These are phyloP conservation scores for Dolichotis patagonum DNA, from an alignment of 2,113 vertebrate genomes.

Conservation along the genomic window DNA sequence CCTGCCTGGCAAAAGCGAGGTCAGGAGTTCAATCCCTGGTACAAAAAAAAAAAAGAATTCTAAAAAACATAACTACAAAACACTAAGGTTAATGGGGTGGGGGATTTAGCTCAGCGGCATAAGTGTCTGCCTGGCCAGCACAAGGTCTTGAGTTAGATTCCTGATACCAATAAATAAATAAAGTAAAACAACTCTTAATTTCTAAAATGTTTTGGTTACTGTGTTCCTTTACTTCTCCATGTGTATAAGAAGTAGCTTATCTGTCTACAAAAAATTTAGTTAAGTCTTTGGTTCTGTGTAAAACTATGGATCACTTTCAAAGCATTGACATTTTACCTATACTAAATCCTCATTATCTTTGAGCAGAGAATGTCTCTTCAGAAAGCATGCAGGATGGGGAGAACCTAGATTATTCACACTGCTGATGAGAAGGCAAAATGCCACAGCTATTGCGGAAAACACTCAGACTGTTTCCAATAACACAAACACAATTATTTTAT, in stretches of 20 bases:
- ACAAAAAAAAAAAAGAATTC: too few relatives aligned
- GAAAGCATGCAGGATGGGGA: neutral
- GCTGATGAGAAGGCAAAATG: neutral
- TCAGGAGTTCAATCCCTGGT: too few relatives aligned
- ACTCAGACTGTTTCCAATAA: neutral
- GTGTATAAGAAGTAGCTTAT: neutral
- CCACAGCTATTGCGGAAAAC: neutral
- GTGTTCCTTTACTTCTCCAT: neutral
- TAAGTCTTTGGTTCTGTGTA: neutral
- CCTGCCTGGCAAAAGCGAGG: too few relatives aligned
- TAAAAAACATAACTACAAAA: too few relatives aligned
- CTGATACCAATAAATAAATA: too few relatives aligned
- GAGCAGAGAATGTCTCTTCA: neutral
- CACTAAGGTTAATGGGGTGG: too few relatives aligned
- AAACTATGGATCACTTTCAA: neutral
- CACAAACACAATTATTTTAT: neutral
- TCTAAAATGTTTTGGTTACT: neutral
- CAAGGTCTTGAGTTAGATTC: too few relatives aligned
- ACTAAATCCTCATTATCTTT: neutral
- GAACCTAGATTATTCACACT: neutral
- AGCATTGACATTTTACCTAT: neutral
- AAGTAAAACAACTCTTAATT: neutral
- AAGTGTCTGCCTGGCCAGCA: too few relatives aligned
- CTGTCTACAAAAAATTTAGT: neutral
- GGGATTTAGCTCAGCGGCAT: too few relatives aligned